These are phyloP conservation scores for Rhinoraja longicauda DNA, from an alignment of 2,797 vertebrate species.

Conservation along the genomic window DNA sequence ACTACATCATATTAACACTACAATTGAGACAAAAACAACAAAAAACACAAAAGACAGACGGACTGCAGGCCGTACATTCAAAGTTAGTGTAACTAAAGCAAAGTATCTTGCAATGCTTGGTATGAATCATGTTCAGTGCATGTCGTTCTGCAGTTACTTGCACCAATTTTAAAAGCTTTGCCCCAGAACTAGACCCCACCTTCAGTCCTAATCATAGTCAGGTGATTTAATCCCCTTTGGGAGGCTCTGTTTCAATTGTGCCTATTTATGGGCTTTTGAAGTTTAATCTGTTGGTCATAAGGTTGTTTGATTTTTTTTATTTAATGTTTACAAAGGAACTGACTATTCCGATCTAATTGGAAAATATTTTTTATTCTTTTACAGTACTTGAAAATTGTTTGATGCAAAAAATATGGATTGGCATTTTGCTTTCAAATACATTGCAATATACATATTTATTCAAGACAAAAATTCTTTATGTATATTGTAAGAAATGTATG, in stretches of 20 bases:
- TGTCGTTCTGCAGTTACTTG: background rate
- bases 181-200: background rate
- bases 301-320: background rate
- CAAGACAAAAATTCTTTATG: too few species aligned
- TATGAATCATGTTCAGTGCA: background rate
- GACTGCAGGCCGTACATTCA: too few species aligned
- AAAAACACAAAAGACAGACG: too few species aligned
- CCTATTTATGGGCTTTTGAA: background rate
- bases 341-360: background rate
- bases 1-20: too few species aligned
- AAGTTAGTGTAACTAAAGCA: background rate
- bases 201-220: too few species aligned
- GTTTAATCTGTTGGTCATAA: background rate
- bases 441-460: background rate
- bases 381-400: background rate
- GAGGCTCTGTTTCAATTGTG: background rate
- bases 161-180: background rate
- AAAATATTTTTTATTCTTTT: background rate
- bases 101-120: background rate
- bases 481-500: background rate
- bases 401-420: background rate
- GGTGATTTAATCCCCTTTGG: background rate
- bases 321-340: background rate
- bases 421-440: background rate
- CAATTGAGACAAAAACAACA: too few species aligned